phyloP scores from a whole-genome alignment of 30 jellyfish, hydroid and myxozoan genomes.

The Aurelia coerulea region DNA sequence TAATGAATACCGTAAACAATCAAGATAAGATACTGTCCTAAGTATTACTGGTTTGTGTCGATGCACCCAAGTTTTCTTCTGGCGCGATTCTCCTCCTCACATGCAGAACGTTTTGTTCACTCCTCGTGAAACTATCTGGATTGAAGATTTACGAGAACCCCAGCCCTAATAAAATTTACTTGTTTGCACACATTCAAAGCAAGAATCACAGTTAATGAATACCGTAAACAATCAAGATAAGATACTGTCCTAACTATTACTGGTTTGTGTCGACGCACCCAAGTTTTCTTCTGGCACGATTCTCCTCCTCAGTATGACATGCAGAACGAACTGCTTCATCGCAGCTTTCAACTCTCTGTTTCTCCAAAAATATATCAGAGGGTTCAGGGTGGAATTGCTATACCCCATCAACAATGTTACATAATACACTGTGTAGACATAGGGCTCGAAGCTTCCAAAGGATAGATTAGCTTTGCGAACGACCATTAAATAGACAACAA shows the following conservation, averaged over 20 bases:
- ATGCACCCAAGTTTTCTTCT: slow-evolving; percentile 1
- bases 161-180: neutral
- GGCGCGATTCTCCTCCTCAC: neutral
- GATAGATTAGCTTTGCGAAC: slow-evolving; percentile 9
- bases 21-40: neutral
- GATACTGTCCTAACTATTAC: neutral
- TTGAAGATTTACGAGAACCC: no score
- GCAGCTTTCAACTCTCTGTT: slow-evolving; percentile 43
- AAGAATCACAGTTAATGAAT: neutral
- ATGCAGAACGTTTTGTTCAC: neutral
- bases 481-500: slow-evolving; percentile 35
- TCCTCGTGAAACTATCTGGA: no score
- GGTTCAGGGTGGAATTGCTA: slow-evolving; percentile 52
- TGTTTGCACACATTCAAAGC: neutral
- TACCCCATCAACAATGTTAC: slow-evolving; percentile 49
- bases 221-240: neutral
- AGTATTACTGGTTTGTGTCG: neutral
- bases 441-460: slow-evolving; percentile 23
- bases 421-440: slow-evolving; percentile 40
- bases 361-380: slow-evolving; percentile 65
- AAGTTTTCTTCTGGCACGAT: neutral
- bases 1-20: neutral
- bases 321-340: slow-evolving; percentile 35
- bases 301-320: slow-evolving; percentile 2
- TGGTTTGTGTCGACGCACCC: slow-evolving; percentile 1